These are phyloP conservation scores for Leptoteleia sp. DNA, from an alignment of 1,140 invertebrate species.

Conservation along the genomic window DNA sequence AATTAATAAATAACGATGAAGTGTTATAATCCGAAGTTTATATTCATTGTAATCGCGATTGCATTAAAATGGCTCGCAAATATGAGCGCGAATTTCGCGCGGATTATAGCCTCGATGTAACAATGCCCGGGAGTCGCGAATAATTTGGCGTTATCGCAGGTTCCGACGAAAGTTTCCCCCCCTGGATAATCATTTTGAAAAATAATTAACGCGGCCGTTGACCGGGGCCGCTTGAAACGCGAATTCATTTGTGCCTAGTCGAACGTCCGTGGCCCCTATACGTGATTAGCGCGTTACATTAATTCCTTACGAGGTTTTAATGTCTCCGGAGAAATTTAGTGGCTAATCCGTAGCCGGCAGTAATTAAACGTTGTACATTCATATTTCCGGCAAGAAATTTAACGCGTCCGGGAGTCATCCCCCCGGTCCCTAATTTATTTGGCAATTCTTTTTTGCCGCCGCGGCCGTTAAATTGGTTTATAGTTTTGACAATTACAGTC, in stretches of 20 bases:
- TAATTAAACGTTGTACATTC: slow-evolving; percentile 24
- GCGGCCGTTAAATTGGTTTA: no score
- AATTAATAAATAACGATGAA: no score
- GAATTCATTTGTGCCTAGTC: slow-evolving; percentile 32
- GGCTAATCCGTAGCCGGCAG: slow-evolving; percentile 21
- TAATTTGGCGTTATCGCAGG: neutral
- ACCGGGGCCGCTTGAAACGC: neutral
- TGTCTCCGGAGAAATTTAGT: slow-evolving; percentile 35
- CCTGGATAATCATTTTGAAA: slow-evolving; percentile 2
- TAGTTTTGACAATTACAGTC: no score
- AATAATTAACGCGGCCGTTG: slow-evolving; percentile 7
- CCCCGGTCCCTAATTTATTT: slow-evolving; percentile 10
- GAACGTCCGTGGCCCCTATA: slow-evolving; percentile 6
- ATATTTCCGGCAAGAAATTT: slow-evolving; percentile 13
- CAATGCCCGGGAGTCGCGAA: neutral
- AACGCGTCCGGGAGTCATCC: no score
- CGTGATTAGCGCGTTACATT: slow-evolving; percentile 18
- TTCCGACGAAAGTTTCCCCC: neutral
- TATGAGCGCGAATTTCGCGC: neutral
- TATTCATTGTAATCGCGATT: slow-evolving; percentile 4
- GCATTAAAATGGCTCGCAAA: slow-evolving; percentile 2
- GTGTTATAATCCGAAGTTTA: slow-evolving; percentile 1
- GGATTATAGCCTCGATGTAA: slow-evolving; percentile 8
- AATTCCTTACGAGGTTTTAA: slow-evolving; percentile 36
- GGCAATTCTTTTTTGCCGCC: neutral